Percentiles rank a stretch among this genome's conserved stretches.
These are phyloP conservation scores for Macrobrachium rosenbergii DNA, from an alignment of 1,140 invertebrate species.

Conservation along the genomic window DNA sequence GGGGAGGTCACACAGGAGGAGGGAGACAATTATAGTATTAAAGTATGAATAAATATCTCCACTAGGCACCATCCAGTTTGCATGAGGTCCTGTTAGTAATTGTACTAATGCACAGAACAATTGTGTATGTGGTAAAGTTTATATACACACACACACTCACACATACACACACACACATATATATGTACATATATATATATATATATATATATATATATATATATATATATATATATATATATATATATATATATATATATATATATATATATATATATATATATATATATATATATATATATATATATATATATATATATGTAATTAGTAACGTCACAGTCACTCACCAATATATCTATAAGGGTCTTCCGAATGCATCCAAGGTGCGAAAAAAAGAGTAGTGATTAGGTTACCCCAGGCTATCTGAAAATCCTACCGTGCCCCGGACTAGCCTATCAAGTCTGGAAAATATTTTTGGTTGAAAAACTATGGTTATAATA, in stretches of 20 bases:
- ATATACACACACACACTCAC: no score
- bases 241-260: slow-evolving; percentile 8
- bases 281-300: slow-evolving; percentile 22
- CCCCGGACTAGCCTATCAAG: not conserved
- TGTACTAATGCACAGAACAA: no score
- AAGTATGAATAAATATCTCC: no score
- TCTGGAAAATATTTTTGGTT: not conserved
- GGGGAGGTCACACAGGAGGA: no score
- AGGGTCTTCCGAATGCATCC: no score
- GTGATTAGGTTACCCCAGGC: not conserved
- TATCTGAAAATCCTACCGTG: not conserved
- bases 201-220: slow-evolving; percentile 7
- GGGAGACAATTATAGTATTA: no score
- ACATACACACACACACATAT: no score
- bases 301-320: slow-evolving; percentile 12
- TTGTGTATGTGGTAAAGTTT: no score
- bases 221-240: slow-evolving; percentile 13
- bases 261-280: slow-evolving; percentile 22
- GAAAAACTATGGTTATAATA: not conserved
- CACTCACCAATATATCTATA: no score
- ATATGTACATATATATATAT: not conserved
- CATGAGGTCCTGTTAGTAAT: no score
- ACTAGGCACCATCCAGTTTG: no score
- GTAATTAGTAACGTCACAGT: no score
- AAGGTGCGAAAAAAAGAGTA: not conserved